phyloP scores from a whole-genome alignment of 2,113 vertebrate species.

The Ptilonorhynchus violaceus region DNA sequence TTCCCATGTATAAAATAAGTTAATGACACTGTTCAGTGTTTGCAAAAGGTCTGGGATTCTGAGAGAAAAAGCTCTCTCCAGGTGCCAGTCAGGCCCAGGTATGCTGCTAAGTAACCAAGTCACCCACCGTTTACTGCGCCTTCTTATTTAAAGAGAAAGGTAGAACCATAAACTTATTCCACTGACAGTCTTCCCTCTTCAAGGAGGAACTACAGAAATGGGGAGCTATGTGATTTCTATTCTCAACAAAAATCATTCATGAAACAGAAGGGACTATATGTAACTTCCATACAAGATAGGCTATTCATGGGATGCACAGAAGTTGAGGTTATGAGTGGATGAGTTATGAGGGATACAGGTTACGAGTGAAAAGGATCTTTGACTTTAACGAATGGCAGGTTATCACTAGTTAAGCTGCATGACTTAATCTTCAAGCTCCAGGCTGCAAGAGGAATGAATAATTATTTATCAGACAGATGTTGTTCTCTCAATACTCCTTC shows the following conservation, averaged over 20 bases:
- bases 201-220: not conserved
- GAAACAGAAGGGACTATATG: not conserved
- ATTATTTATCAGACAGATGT: not conserved
- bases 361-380: not conserved
- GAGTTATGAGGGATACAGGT: not conserved
- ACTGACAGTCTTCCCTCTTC: not conserved
- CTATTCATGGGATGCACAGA: not conserved
- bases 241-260: not conserved
- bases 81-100: not conserved
- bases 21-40: not conserved
- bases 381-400: not conserved
- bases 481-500: not conserved
- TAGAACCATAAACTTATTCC: not conserved
- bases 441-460: not conserved
- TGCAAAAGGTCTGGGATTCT: not conserved
- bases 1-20: not conserved
- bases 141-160: not conserved
- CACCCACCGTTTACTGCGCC: not conserved
- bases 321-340: not conserved
- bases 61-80: not conserved
- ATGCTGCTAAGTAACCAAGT: not conserved
- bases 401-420: not conserved
- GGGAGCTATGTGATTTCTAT: not conserved
- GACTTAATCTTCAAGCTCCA: not conserved
- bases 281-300: not conserved